Conservation (phyloP, 2,113 vertebrate species). For the Myrmophylax atrothorax region DNA sequence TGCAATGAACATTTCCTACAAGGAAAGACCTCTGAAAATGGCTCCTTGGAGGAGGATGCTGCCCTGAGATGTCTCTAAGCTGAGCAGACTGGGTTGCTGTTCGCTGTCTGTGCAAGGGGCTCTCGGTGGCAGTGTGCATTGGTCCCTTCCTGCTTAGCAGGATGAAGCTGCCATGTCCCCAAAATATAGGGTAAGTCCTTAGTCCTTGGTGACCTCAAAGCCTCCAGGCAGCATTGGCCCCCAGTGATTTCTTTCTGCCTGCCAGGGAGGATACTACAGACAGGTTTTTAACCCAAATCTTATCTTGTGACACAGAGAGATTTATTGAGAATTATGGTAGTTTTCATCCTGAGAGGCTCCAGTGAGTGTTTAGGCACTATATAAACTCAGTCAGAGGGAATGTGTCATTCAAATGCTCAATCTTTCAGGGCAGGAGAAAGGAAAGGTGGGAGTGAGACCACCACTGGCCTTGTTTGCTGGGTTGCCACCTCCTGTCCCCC, state of each 20-base stretch:
- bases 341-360: neutral
- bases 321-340: neutral
- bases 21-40: neutral
- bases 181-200: neutral
- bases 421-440: neutral
- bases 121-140: rapidly evolving
- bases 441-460: neutral
- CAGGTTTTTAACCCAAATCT: neutral
- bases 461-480: neutral
- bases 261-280: neutral
- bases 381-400: neutral
- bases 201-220: neutral
- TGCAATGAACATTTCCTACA: neutral
- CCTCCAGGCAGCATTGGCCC: neutral
- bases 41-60: neutral
- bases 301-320: neutral
- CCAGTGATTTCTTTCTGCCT: neutral
- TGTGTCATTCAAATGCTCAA: neutral
- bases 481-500: neutral
- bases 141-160: no score
- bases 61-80: neutral
- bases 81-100: neutral
- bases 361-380: neutral
- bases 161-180: neutral
- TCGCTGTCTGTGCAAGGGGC: neutral